Evolutionary conservation across 92 coral and sea anemone genomes (phyloP), one percentile per base, ranked within the genome.

Genomic region (Palythoa grandis): DNA sequence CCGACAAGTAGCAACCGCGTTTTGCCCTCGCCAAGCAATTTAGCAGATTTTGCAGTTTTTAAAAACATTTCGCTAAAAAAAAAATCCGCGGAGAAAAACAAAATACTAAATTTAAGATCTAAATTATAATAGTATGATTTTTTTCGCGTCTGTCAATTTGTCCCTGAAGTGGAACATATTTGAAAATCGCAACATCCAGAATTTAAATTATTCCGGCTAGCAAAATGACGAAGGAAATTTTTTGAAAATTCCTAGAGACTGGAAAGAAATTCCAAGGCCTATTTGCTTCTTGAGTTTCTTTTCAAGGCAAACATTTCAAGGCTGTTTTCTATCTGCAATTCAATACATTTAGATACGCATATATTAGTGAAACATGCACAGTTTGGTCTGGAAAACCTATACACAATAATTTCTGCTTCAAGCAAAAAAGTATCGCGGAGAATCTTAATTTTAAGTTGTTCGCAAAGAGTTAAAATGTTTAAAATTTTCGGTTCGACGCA

Each of bases 331-430:
- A 19, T 7, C 54, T 37, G 14, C 20, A 78, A 29, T 24, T 58
- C 54, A 78, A 78, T n/a, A 60, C 2, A n/a, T 78, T 78, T 38
- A 61, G 83, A 50, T 78, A 4, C 20, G 83, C 65, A 78, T 78
- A 61, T 78, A 58, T 78, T 78, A 58, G 52, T 52, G 72, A 52
- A 20, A 29, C 39, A 58, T 35, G 72, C 70, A 61, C 24, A 37
- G 29, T 57, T 60, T 78, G 57, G 47, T 61, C 23, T 68, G 19
- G 16, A 61, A 63, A 63, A 63, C 9, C 17, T n/a, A 24, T 43
- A 39, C 7, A 58, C 65, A 43, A 11, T 25, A 4, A 1, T 37
- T 37, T 11, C 10, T 74, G 43, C 14, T 48, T 47, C 7, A 6
- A 19, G 23, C 37, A 11, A 2, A 48, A 20, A 11, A 12, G 35